Percentiles rank a stretch among this genome's conserved stretches.
These are phyloP conservation scores for Colius striatus DNA, from an alignment of 2,113 vertebrate species.

Conservation along the genomic window DNA sequence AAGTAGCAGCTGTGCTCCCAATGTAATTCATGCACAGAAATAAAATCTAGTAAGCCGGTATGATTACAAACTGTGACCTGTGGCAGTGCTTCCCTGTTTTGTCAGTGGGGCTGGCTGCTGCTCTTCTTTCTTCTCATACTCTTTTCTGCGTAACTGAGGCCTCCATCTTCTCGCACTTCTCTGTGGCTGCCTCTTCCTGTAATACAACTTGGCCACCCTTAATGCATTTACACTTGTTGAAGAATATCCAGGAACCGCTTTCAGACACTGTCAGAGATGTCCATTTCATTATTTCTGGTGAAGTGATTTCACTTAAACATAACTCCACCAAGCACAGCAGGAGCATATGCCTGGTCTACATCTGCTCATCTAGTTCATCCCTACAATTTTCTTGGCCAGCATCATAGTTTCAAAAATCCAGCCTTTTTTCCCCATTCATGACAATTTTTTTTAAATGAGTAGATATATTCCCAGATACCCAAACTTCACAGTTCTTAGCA, in stretches of 20 bases:
- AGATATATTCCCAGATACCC: not conserved
- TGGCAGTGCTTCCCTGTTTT: not conserved
- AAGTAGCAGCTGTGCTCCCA: not conserved
- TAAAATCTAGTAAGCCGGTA: not conserved
- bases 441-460: not conserved
- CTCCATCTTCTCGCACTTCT: slow-evolving; percentile 16
- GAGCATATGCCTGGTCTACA: slow-evolving; percentile 1
- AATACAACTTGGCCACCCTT: not conserved
- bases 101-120: not conserved
- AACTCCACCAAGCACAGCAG: slow-evolving; percentile 27
- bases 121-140: not conserved
- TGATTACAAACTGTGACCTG: not conserved
- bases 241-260: slow-evolving; percentile 56
- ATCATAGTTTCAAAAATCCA: not conserved
- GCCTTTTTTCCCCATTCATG: not conserved
- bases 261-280: slow-evolving; percentile 61
- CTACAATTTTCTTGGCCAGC: not conserved
- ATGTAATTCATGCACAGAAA: slow-evolving; percentile 5
- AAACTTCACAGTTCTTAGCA: not conserved
- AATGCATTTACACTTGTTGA: slow-evolving; percentile 37
- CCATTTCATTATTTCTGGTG: slow-evolving; percentile 52
- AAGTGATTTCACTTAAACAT: slow-evolving; percentile 38
- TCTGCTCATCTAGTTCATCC: slow-evolving; percentile 25
- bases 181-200: not conserved
- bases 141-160: slow-evolving; percentile 15